These are phyloP conservation scores for Drosophila bifasciata DNA, from an alignment of 1,140 invertebrate genomes.

Conservation along the genomic window DNA sequence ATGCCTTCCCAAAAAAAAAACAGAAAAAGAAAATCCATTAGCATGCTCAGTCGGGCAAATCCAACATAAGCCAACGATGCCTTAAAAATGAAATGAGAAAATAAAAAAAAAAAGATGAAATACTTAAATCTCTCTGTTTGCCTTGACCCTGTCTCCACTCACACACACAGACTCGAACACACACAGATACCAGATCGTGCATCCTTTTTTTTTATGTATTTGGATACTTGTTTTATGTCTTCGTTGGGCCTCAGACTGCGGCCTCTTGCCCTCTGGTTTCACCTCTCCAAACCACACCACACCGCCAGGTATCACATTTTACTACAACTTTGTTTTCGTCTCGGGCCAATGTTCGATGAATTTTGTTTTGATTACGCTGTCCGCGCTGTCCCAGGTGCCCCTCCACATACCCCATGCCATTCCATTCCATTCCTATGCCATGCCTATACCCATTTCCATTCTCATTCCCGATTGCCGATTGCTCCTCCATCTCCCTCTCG, in stretches of 20 bases:
- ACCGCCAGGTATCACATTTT: conserved; percentile 10
- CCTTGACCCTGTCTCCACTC: conserved; percentile 69
- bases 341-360: conserved; percentile 57
- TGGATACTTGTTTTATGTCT: conserved; percentile 81
- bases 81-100: conserved; percentile 20
- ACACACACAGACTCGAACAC: conserved; percentile 13
- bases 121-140: conserved; percentile 69
- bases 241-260: conserved; percentile 33
- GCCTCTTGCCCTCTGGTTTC: conserved; percentile 61
- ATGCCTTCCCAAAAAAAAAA: neutral
- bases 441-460: conserved; percentile 6
- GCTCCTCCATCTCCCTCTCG: conserved; percentile 30
- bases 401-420: too few relatives aligned
- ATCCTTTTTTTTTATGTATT: conserved; percentile 52
- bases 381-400: conserved; percentile 20
- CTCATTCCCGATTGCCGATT: conserved; percentile 14
- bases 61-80: conserved; percentile 70
- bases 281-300: too few relatives aligned
- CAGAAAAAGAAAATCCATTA: conserved; percentile 61
- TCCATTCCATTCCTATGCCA: neutral
- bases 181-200: conserved; percentile 29
- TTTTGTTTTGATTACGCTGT: conserved; percentile 70
- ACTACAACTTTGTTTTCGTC: conserved; percentile 74
- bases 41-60: conserved; percentile 71
- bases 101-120: conserved; percentile 6